Evolutionary conservation across 2,888 invertebrate genomes (phyloP), one percentile per base, ranked within the genome.

Genomic region (Cataglyphis altisquamis): DNA sequence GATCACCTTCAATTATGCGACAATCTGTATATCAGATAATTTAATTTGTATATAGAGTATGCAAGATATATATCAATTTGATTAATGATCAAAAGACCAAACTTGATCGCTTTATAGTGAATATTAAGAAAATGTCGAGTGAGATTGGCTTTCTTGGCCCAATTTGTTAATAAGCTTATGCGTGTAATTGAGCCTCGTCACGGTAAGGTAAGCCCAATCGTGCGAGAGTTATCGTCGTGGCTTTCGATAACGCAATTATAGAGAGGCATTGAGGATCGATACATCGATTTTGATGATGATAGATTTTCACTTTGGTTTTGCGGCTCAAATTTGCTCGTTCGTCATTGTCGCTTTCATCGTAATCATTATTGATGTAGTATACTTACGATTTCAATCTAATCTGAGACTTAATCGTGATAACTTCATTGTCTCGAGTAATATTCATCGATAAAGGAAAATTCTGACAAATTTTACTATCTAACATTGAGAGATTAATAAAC

Each of bases 161-260:
- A 77, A 68, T 85, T 88, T 70, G 68, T 82, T 77, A 87, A 75
- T 67, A 75, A 82, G 67, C 70, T 75, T 64, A 52, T 45, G 75
- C 72, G n/a, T 74, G 73, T 83, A 89, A 86, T 83, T 84, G 75
- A 48, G 39, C 63, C 63, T 29, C 81, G 85, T 85, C 81, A 84
- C 82, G 84, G 70, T 62, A 55, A 48, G 63, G 29, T 75, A 84
- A 72, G 21, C 64, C 72, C 84, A 64, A 77, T 82, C 86, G 84
- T 60, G 87, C 72, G 89, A 89, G 89, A 89, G 89, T 87, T 67
- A 85, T 87, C 86, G 82, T 85, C 82, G 60, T 82, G 82, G 62
- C 81, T 87, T 78, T 88, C 85, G 87, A 88, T 88, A 87, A 84
- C 48, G 78, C 57, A 57, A 70, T 63, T 82, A 68, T 57, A 84